Base-by-base conservation (phyloP, 2,888 invertebrate species). In the Macrostomum cliftonense region DNA sequence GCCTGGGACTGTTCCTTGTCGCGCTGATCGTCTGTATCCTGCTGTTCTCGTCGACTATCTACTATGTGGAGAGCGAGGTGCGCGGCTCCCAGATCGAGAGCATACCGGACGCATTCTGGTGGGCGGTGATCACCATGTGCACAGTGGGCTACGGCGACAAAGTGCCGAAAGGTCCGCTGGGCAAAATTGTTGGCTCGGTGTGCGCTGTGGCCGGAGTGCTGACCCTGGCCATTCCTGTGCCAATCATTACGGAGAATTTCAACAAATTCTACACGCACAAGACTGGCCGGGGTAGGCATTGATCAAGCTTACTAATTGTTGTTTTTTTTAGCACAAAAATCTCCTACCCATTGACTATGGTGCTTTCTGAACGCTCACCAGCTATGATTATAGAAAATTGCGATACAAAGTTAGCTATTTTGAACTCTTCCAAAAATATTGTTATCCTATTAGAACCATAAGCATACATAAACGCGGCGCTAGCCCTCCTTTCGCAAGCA, bases 31-130 rank as follows among this genome's bases (percentile, higher is more conserved):
- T 73, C 44, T 71, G 71, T 47, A 61, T 71, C 43, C 60, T 72
- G 19, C 62, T 73, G 20, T 73, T 73, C 57, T 68, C 71, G 12
- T 69, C 68, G 55, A 71, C 72, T 38, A 69, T 73, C 40, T 73
- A 71, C 59, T 73, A 70, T 56, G 73, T 72, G 37, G 74, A 74
- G 54, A 62, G 67, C 43, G 70, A 65, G 37, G 57, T 65, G 17
- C 54, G 55, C 9, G 62, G 60, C 12, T 64, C 67, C 12, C 63
- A 69, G 55, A 68, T 69, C 37, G 57, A 60, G 43, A 66, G 66
- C 49, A 69, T 69, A 54, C 69, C 69, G 14, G 67, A 68, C 51
- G 67, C 65, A 14, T 69, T 69, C 55, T 69, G 69, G 69, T 69
- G 68, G 68, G 67, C 67, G 19, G 59, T 69, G 14, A 68, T 69